Conservation (phyloP, 1,140 invertebrate species). For the Conus betulinus region DNA sequence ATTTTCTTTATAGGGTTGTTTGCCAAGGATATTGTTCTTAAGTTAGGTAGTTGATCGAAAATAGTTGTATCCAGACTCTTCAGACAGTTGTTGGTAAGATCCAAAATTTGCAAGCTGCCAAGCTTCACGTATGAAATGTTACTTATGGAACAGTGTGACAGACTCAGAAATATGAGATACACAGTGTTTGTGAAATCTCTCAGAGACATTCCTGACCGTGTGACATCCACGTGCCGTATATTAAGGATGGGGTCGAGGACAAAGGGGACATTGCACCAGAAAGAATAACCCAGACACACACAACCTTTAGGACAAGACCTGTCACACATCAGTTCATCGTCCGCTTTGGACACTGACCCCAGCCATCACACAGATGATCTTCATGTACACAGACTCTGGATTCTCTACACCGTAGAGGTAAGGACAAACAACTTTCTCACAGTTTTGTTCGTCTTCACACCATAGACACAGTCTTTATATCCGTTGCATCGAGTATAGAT, state of each 20-base stretch:
- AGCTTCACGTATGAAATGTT: background rate
- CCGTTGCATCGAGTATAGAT: slow-evolving; percentile 21
- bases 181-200: background rate
- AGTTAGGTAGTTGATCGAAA: background rate
- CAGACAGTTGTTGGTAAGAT: background rate
- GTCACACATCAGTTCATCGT: background rate
- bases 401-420: background rate
- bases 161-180: slow-evolving; percentile 12
- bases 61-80: background rate
- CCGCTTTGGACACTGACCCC: background rate
- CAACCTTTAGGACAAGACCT: background rate
- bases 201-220: background rate
- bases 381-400: background rate
- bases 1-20: background rate
- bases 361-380: background rate
- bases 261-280: background rate
- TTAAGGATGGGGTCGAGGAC: background rate
- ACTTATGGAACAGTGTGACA: slow-evolving; percentile 8
- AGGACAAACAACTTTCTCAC: background rate
- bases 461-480: background rate
- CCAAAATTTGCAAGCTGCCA: background rate
- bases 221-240: slow-evolving; percentile 4
- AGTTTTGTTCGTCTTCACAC: background rate
- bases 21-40: background rate
- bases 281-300: background rate